These are phyloP conservation scores for Gallinago nigripennis DNA, from an alignment of 2,797 vertebrate genomes.

Conservation along the genomic window DNA sequence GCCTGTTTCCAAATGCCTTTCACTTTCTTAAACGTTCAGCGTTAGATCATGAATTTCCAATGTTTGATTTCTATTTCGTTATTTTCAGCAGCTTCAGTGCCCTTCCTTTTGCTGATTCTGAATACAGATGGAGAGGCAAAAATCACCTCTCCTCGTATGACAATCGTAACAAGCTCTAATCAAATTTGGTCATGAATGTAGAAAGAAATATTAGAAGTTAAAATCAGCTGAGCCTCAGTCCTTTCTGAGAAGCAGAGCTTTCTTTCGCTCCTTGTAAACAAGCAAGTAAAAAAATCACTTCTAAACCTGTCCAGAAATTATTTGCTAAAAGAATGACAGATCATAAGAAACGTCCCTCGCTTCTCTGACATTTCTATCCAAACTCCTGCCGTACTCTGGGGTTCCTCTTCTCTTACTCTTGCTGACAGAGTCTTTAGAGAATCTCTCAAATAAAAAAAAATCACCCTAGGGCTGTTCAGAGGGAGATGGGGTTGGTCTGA, in stretches of 20 bases:
- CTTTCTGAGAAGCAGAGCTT: background rate
- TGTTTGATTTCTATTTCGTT: background rate
- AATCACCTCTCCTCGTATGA: background rate
- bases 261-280: background rate
- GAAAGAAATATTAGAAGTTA: background rate
- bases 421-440: background rate
- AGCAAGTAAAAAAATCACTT: background rate
- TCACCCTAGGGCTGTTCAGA: background rate
- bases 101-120: background rate
- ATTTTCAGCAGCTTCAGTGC: background rate
- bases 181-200: background rate
- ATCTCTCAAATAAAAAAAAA: background rate
- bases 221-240: background rate
- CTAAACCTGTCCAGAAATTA: background rate
- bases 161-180: background rate
- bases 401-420: background rate
- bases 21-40: background rate
- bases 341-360: background rate
- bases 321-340: background rate
- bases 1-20: slow-evolving; percentile 2
- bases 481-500: background rate
- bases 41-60: background rate
- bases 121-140: background rate
- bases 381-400: background rate
- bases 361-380: background rate